Conservation (phyloP, 2,888 invertebrate species). For the Euproctis similis region DNA sequence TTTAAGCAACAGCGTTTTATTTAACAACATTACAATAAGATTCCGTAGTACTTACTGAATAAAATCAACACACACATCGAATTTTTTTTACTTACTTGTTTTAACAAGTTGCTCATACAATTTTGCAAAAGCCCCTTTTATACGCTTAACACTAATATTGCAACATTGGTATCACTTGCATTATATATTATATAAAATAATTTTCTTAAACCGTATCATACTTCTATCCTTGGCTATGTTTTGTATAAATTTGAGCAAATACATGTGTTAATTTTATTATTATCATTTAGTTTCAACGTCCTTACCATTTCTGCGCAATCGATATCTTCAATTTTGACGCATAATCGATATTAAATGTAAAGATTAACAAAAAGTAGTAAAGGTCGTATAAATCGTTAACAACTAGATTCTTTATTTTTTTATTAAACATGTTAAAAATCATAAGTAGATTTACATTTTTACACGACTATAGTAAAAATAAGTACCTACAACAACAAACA, state of each 20-base stretch:
- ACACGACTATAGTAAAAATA: constrained; percentile 43
- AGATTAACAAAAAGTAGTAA: constrained; percentile 21
- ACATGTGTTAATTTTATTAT: constrained; percentile 3
- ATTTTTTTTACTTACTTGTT: constrained; percentile 20
- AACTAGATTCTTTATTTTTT: constrained; percentile 17
- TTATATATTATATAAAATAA: constrained; percentile 23
- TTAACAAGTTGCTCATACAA: constrained; percentile 33
- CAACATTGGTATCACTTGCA: constrained; percentile 71
- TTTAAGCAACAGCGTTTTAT: constrained; percentile 70
- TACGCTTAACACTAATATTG: constrained; percentile 67
- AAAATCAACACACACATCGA: constrained; percentile 28
- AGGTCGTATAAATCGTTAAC: constrained; percentile 18
- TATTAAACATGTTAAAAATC: constrained; percentile 22
- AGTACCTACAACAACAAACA: constrained; percentile 37
- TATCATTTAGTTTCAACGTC: constrained; percentile 1
- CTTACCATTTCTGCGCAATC: background rate
- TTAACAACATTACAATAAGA: constrained; percentile 57
- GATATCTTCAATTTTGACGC: constrained; percentile 1
- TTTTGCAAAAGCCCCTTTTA: constrained; percentile 39
- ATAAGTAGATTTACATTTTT: constrained; percentile 54
- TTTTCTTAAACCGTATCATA: constrained; percentile 3
- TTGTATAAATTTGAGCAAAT: constrained; percentile 10
- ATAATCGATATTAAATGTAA: constrained; percentile 6
- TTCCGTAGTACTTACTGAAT: constrained; percentile 32
- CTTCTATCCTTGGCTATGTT: background rate